Base-by-base conservation (phyloP, 30 jellyfish, hydroid and myxozoan species). In the Turritopsis dohrnii region DNA sequence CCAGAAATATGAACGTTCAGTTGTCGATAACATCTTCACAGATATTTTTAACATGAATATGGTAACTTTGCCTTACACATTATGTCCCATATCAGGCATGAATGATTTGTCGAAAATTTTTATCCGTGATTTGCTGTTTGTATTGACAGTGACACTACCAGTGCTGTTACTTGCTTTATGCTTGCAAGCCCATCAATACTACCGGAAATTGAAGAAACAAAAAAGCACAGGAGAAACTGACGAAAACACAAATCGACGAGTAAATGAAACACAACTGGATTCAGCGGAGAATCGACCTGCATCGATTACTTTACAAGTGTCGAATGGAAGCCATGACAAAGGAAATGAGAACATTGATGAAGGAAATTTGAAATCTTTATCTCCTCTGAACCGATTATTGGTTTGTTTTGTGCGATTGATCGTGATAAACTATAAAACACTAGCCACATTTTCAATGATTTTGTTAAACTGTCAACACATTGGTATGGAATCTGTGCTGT, bases 11-110 rank as follows among this genome's bases (percentile, higher is more conserved):
- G 16, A 0, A 69, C 9, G 30, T 19, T 69, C 30, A 8, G 28
- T n/a, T 27, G 31, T n/a, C 77, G 77, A 69, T n/a, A 69, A 69
- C 8, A n/a, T 69, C 22, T 21, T 69, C 9, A 69, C 77, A 69
- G 28, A 23, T n/a, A 69, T 69, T 9, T 69, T 69, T 0, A 69
- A 69, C 77, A 9, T 69, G 28, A 27, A 69, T n/a, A 23, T 69
- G 28, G 28, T 69, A 23, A 27, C 9, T 8, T 9, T 69, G 31
- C 31, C 31, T 69, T 23, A 8, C 9, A 69, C 28, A 69, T 27
- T 69, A 9, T 69, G 77, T 1, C 77, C 77, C 16, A 69, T 27
- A 23, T 69, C 0, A 23, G 8, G 23, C 16, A n/a, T 69, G 77
- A 27, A 69, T 69, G 22, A 69, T 27, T 23, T 69, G 77, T 27